A percentile compares a stretch with the other conserved stretches of the same genome.
phyloP scores from a whole-genome alignment of 2,113 vertebrate species.

The Urocolius indicus region DNA sequence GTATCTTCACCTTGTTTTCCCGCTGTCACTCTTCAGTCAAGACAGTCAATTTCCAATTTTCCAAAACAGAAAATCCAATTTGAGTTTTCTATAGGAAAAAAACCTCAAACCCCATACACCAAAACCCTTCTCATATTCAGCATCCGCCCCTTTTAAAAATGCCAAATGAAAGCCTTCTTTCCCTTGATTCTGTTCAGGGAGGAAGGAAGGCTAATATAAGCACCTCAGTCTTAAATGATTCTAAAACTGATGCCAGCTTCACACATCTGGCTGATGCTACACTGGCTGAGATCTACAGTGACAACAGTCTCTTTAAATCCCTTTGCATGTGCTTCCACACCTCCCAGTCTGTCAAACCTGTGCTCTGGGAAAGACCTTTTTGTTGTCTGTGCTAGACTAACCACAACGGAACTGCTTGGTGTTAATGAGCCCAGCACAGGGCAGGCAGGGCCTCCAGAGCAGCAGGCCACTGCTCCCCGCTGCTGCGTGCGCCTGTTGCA shows the following conservation, averaged over 20 bases:
- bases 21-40: not conserved
- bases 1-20: not conserved
- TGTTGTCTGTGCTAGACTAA: not conserved
- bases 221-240: not conserved
- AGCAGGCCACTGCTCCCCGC: not conserved
- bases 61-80: not conserved
- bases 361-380: not conserved
- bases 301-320: not conserved
- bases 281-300: not conserved
- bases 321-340: not conserved
- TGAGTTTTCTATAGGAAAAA: not conserved
- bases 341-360: not conserved
- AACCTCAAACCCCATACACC: not conserved
- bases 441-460: not conserved
- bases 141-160: not conserved
- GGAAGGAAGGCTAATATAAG: not conserved
- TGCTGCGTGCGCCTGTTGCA: accelerated
- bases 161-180: not conserved
- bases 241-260: not conserved
- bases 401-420: not conserved
- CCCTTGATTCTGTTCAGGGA: not conserved
- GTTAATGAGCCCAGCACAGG: not conserved
- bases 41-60: not conserved
- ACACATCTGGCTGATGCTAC: not conserved
- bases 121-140: not conserved